These are phyloP conservation scores for Hyles euphorbiae DNA, from an alignment of 1,140 invertebrate genomes.

Conservation along the genomic window DNA sequence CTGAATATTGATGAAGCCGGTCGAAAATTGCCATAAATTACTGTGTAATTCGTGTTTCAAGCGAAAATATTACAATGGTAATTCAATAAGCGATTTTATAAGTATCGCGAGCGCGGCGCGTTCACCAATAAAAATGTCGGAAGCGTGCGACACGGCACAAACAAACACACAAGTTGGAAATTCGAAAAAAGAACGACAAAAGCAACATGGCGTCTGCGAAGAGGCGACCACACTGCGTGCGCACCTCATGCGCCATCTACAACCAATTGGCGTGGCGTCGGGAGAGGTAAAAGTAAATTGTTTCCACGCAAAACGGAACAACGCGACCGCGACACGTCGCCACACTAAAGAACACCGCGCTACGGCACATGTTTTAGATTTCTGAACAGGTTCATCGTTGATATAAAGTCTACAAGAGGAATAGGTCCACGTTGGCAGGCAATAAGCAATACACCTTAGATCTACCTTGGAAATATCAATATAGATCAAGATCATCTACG, in stretches of 20 bases:
- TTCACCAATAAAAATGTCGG: constrained; percentile 27
- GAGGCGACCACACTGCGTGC: constrained; percentile 55
- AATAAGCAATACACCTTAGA: too few species aligned
- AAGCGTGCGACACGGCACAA: constrained; percentile 26
- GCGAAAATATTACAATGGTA: constrained; percentile 9
- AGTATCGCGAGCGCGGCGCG: constrained; percentile 10
- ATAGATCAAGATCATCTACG: too few species aligned
- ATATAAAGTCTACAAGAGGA: too few species aligned
- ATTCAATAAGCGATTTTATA: constrained; percentile 13
- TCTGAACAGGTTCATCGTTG: too few species aligned
- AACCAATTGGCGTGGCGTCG: constrained; percentile 60
- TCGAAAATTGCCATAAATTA: background rate
- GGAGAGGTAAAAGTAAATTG: constrained; percentile 54
- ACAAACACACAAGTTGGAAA: constrained; percentile 24
- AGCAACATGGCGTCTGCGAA: constrained; percentile 38
- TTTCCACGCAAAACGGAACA: constrained; percentile 41
- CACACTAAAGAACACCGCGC: too few species aligned
- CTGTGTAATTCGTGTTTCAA: background rate
- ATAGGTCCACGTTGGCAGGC: too few species aligned
- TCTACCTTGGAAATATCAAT: too few species aligned
- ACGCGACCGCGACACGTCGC: constrained; percentile 6
- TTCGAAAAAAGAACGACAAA: constrained; percentile 38
- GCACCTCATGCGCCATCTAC: constrained; percentile 55
- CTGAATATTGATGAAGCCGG: constrained; percentile 30
- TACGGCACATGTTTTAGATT: too few species aligned